phyloP scores from a whole-genome alignment of 2,113 vertebrate genomes.

The Apteryx mantelli region DNA sequence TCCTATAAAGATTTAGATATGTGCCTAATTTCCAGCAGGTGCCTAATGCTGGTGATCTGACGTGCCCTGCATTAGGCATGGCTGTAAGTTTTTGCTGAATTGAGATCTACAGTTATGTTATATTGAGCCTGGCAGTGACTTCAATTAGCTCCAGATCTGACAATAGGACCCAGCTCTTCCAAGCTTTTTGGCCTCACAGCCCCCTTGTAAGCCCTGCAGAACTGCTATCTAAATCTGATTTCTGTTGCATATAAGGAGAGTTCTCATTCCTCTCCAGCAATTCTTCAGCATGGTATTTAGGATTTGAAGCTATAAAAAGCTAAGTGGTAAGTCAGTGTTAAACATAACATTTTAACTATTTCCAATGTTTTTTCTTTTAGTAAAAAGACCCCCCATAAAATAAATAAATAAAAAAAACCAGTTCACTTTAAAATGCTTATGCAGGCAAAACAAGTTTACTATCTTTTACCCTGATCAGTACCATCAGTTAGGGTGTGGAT shows the following conservation, averaged over 20 bases:
- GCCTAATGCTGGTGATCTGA: not conserved
- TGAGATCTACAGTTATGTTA: not conserved
- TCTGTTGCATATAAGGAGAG: not conserved
- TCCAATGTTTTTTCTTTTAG: slow-evolving; percentile 14
- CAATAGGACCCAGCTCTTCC: not conserved
- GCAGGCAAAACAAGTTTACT: slow-evolving; percentile 50
- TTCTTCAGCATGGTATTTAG: slow-evolving; percentile 10
- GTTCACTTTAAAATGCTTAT: slow-evolving; percentile 56
- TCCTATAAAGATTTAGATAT: not conserved
- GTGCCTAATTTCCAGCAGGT: not conserved
- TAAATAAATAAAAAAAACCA: not conserved
- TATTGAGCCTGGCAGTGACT: not conserved
- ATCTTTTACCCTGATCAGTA: slow-evolving; percentile 35
- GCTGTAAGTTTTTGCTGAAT: not conserved
- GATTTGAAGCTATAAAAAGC: slow-evolving; percentile 34
- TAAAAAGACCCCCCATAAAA: slow-evolving; percentile 48
- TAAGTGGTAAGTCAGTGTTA: slow-evolving; percentile 51
- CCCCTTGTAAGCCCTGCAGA: not conserved
- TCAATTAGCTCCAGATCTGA: not conserved
- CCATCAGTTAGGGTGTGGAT: slow-evolving; percentile 1
- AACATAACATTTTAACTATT: slow-evolving; percentile 46
- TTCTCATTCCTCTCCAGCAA: not conserved
- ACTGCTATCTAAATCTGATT: not conserved
- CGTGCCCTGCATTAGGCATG: not conserved
- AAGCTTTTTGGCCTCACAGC: rapidly evolving